A percentile compares a stretch with the other conserved stretches of the same genome.
Conservation (phyloP, 2,888 invertebrate genomes). For the Eueremaeus valkanovi region DNA sequence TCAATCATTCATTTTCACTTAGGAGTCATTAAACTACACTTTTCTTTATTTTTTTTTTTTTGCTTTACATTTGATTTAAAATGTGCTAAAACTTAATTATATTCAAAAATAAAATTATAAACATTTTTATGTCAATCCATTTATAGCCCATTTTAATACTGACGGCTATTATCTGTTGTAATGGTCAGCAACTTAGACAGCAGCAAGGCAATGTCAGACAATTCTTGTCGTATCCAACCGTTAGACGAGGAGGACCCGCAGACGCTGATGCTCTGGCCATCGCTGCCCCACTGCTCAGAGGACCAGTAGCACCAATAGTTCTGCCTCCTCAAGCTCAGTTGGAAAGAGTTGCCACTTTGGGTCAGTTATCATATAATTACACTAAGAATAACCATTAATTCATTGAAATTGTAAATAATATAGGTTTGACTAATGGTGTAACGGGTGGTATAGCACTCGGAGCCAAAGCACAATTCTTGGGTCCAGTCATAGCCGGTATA, state of each 20-base stretch:
- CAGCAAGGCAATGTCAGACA: not conserved
- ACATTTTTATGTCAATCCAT: too few relatives aligned
- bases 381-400: not conserved
- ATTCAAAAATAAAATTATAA: too few relatives aligned
- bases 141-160: too few relatives aligned
- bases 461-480: not conserved
- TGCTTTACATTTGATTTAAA: too few relatives aligned
- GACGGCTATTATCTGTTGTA: too few relatives aligned
- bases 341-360: slow-evolving; percentile 14
- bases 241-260: not conserved
- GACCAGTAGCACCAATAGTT: not conserved
- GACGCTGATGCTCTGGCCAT: not conserved
- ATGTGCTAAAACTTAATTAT: too few relatives aligned
- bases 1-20: too few relatives aligned
- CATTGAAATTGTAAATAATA: not conserved
- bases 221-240: not conserved
- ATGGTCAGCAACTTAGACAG: too few relatives aligned
- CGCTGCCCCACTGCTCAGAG: not conserved
- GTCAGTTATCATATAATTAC: not conserved
- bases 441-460: slow-evolving; percentile 26
- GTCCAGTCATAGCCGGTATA: slow-evolving; percentile 19
- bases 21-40: too few relatives aligned
- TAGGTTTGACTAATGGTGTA: slow-evolving; percentile 16
- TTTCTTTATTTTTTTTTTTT: too few relatives aligned
- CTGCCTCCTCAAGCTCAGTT: not conserved